Conservation (phyloP, 2,797 vertebrate genomes). For the Amniataba percoides region DNA sequence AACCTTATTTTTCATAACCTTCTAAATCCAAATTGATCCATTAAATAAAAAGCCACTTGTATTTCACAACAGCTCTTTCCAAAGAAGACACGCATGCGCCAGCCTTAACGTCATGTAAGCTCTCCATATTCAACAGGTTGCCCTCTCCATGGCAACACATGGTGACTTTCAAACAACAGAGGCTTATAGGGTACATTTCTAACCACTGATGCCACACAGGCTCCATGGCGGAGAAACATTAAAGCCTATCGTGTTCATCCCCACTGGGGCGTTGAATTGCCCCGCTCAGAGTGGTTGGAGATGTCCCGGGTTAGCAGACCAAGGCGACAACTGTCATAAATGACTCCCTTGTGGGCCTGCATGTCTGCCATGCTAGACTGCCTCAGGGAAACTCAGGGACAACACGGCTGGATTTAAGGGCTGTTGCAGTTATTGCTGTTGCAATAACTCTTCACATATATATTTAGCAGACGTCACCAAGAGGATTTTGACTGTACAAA, state of each 20-base stretch:
- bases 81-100: constrained; percentile 17
- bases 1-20: no score
- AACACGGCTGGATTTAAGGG: constrained; percentile 19
- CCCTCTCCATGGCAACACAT: constrained; percentile 77
- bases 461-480: not conserved
- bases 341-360: constrained; percentile 78
- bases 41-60: not conserved
- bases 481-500: not conserved
- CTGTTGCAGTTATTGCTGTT: not conserved
- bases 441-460: not conserved
- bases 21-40: not conserved
- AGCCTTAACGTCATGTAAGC: constrained; percentile 38
- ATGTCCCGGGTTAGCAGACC: constrained; percentile 80
- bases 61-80: constrained; percentile 12
- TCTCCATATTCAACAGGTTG: constrained; percentile 50
- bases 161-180: constrained; percentile 76
- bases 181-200: constrained; percentile 76
- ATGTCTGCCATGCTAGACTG: constrained; percentile 74
- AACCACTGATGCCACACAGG: constrained; percentile 77
- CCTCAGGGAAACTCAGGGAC: constrained; percentile 45
- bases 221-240: constrained; percentile 77
- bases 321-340: constrained; percentile 87
- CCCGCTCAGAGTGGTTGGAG: constrained; percentile 75
- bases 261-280: constrained; percentile 77
- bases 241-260: constrained; percentile 83